Base-by-base conservation (phyloP, 2,888 invertebrate genomes). In the Podotricha telesiphe region DNA sequence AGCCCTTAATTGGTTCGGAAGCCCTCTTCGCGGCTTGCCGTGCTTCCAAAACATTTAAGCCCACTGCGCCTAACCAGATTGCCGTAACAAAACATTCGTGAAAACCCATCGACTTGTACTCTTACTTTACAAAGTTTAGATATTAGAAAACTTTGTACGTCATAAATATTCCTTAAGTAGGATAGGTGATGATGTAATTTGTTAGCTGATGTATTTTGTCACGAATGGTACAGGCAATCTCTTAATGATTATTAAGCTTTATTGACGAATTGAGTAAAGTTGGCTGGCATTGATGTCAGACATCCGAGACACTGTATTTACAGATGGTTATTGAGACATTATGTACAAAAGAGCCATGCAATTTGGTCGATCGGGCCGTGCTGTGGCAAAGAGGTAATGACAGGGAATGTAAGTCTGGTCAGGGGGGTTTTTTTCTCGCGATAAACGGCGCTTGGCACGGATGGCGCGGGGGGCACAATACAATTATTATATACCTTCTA, bases 1-100 rank as follows among this genome's bases (percentile, higher is more conserved):
- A 88, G 81, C 84, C 90, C 90, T 89, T 92, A 92, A 92, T 92
- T 92, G 91, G 92, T 89, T 89, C 84, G 86, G 89, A 91, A 89
- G 82, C 90, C 91, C 91, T 90, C 92, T 91, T 89, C 88, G 89
- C 85, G 78, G 81, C 85, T 80, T 91, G 79, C 87, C 91, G 91
- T 91, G 92, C 86, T 81, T 77, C 74, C 78, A 78, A 80, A n/a
- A 88, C 88, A 87, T 90, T 92, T 91, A 91, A 86, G 80, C 85
- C 77, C 82, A 80, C 82, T 86, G 80, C 86, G 87, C 86, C 89
- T 92, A 92, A 92, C 92, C 92, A 91, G 89, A 90, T 89, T 88
- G 89, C 86, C 85, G 83, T 89, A 91, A 88, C 87, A 81, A 84
- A 89, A 89, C 87, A 87, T 89, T 86, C 86, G 82, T 86, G 84